Evolutionary conservation across 2,888 invertebrate species (phyloP), one percentile per base, ranked within the genome.

Genomic region (Germaria angustata): DNA sequence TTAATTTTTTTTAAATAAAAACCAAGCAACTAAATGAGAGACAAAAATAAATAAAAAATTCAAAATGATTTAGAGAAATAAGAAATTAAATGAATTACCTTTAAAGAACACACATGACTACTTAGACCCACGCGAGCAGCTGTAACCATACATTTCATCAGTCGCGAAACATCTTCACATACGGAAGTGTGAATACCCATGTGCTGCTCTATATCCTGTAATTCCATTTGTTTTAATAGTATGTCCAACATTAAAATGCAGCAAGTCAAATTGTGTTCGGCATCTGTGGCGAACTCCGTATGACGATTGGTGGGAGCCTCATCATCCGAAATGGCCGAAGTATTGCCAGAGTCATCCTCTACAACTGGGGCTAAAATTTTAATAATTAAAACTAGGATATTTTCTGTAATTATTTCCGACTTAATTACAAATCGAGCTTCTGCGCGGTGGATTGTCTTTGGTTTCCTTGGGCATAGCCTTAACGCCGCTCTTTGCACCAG

Each of bases 161-260:
- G 91, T 68, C 94, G 93, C 73, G 94, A 94, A 84, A 96, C 94
- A 87, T 96, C 94, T 89, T 94, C 94, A 85, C 95, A 95, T 1
- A 95, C 93, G 80, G 93, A 93, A 8, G 95, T 95, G 87, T 95
- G 94, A 77, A 96, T 93, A 46, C 96, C 96, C 85, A 95, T 94
- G 88, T 96, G 95, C 85, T 94, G 93, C 85, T 95, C 95, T n/a
- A 96, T 93, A 86, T 96, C 95, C 91, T 97, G 97, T 13, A 97
- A 92, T 88, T 97, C 96, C 94, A 97, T 94, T 95, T 99, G 99
- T 92, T 98, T 98, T 13, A 99, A 92, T 59, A 98, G 92, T 85
- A 99, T 95, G 89, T 99, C 99, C 84, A 99, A 92, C 98, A 99
- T 98, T 44, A 99, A 93, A 85, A 99, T 97, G 90, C 98, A 99